These are phyloP conservation scores for Drosophila mettleri DNA, from an alignment of 2,888 invertebrate genomes.

Conservation along the genomic window DNA sequence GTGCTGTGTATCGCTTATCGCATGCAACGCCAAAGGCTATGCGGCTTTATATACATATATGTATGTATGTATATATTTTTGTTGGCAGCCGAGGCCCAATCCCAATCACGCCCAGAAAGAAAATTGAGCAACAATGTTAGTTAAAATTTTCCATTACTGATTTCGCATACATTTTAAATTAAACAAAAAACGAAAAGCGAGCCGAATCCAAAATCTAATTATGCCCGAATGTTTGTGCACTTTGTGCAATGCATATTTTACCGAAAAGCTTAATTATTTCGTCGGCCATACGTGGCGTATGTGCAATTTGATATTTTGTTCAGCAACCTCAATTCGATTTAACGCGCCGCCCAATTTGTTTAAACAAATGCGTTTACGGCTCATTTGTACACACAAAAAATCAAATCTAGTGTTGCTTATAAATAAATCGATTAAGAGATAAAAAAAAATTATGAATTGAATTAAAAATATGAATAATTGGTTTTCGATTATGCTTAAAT, in stretches of 20 bases:
- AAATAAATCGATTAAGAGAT: constrained; percentile 10
- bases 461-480: background rate
- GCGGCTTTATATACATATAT: constrained; percentile 23
- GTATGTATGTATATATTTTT: background rate
- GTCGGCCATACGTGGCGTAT: constrained; percentile 1
- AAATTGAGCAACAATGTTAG: constrained; percentile 26
- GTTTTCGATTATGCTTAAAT: background rate
- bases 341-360: constrained; percentile 31
- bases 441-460: background rate
- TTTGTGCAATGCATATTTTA: constrained; percentile 33
- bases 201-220: constrained; percentile 29
- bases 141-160: constrained; percentile 26
- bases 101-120: background rate
- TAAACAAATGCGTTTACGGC: constrained; percentile 26
- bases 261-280: constrained; percentile 40
- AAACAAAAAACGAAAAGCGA: background rate
- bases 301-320: constrained; percentile 19
- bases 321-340: constrained; percentile 35
- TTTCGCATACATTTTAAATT: constrained; percentile 26
- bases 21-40: constrained; percentile 27
- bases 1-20: constrained; percentile 10
- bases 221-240: constrained; percentile 19
- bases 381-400: constrained; percentile 3
- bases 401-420: background rate
- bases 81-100: background rate